Percentiles rank a stretch among this genome's conserved stretches.
Evolutionary conservation across 2,113 vertebrate species (phyloP).

Genomic region (Columba livia): DNA sequence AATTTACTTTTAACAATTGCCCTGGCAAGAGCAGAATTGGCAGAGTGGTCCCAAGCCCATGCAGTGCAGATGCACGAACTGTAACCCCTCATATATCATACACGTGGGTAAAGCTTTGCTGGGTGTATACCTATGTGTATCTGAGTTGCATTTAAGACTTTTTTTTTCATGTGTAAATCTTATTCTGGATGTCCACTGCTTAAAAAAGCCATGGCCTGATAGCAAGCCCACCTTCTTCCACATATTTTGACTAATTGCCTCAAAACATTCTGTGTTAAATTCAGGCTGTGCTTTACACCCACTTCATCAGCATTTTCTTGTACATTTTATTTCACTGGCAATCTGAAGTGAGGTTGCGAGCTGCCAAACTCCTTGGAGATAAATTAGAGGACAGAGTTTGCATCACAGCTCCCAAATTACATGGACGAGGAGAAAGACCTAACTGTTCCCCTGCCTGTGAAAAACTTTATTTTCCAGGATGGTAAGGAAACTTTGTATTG

Average conservation of each 20-base stretch:
- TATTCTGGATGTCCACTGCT: neutral
- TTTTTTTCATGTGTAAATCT: neutral
- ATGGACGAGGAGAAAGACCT: neutral
- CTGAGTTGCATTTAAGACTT: neutral
- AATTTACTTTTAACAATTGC: neutral
- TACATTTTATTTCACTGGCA: neutral
- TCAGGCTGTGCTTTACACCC: neutral
- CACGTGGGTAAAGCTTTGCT: neutral
- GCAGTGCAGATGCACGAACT: neutral
- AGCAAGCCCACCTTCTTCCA: neutral
- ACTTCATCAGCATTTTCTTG: neutral
- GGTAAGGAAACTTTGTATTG: neutral
- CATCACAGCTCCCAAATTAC: neutral
- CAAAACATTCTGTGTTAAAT: constrained; percentile 4
- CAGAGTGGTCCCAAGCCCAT: fast-evolving
- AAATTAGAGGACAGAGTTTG: neutral
- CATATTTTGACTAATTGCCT: constrained; percentile 21
- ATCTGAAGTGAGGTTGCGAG: neutral
- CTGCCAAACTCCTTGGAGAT: neutral
- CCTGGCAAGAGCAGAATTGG: neutral
- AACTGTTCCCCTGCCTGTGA: neutral
- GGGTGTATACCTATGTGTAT: neutral
- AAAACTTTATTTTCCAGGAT: neutral
- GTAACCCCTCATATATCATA: neutral
- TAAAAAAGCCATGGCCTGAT: neutral